Base-by-base conservation (phyloP, 1,140 invertebrate genomes). In the Neodiprion fabricii region DNA sequence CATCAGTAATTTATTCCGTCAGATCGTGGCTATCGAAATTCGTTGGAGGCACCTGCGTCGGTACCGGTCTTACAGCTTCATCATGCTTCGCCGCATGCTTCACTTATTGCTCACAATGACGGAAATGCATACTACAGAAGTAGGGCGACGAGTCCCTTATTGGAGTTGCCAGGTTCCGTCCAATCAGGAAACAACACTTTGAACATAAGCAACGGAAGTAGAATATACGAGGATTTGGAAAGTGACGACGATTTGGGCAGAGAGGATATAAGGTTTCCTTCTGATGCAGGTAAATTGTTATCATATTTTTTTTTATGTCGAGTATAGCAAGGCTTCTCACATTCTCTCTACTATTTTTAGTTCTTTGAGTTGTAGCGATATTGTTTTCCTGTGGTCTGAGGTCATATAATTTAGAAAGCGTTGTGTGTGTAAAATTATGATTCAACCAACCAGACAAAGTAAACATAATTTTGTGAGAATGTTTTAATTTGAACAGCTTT, bases 191-290 rank as follows among this genome's bases (percentile, higher is more conserved):
- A 81, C 10, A 89, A 88, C 73, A 87, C 89, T 14, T 61, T 9
- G 87, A 89, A 53, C 82, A 61, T 89, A 73, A 90, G 89, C 77
- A 94, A 92, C 84, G 92, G 91, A 66, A 88, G 89, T 67, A 86
- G 92, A 65, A 89, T 91, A 76, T 95, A 93, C 85, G 96, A 96
- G 82, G 96, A 97, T 84, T 95, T 95, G 80, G 96, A 96, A 86
- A 96, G 95, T 83, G 96, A 97, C 86, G 96, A 97, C 85, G 96
- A 97, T 84, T 90, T 97, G 74, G 91, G 94, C 76, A 91, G 93
- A 79, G 96, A 97, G 85, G 94, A 96, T 82, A 97, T 97, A 81
- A 93, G 93, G 85, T 97, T 97, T 87, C 90, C 93, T 72, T 91
- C 91, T 23, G 94, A 95, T 84, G 91, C 91, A 87, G 94, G 93